Conservation (phyloP, 2,888 invertebrate genomes). For the Poecilobothrus nobilitatus region DNA sequence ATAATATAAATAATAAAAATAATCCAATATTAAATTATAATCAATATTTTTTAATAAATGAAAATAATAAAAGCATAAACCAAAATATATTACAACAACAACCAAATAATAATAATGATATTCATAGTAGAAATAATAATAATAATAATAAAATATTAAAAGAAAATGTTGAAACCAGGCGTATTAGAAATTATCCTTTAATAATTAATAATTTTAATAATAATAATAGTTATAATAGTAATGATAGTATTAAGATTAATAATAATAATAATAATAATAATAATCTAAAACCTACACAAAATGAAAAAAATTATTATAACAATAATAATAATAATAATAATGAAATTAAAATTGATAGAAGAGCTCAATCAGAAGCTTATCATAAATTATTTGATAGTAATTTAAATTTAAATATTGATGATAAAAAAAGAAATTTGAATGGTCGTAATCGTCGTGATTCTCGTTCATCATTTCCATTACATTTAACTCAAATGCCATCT, state of each 20-base stretch:
- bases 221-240: neutral
- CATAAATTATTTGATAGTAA: slow-evolving; percentile 11
- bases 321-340: slow-evolving; percentile 12
- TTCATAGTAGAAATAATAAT: neutral
- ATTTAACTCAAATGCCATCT: slow-evolving; percentile 4
- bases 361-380: slow-evolving; percentile 18
- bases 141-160: neutral
- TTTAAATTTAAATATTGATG: neutral
- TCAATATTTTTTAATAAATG: neutral
- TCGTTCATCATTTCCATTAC: slow-evolving; percentile 13
- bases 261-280: slow-evolving; percentile 10
- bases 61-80: neutral
- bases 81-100: neutral
- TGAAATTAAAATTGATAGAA: slow-evolving; percentile 15
- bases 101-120: slow-evolving; percentile 2
- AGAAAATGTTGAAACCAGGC: slow-evolving; percentile 1
- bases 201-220: neutral
- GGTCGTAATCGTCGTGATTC: slow-evolving; percentile 20
- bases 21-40: neutral
- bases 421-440: neutral
- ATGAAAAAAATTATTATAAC: slow-evolving; percentile 7
- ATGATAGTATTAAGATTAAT: neutral
- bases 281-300: neutral
- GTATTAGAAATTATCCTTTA: neutral
- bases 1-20: slow-evolving; percentile 8